A percentile compares a stretch with the other conserved stretches of the same genome.
Evolutionary conservation across 1,140 invertebrate genomes (phyloP).

Genomic region (Bactericera cockerelli): DNA sequence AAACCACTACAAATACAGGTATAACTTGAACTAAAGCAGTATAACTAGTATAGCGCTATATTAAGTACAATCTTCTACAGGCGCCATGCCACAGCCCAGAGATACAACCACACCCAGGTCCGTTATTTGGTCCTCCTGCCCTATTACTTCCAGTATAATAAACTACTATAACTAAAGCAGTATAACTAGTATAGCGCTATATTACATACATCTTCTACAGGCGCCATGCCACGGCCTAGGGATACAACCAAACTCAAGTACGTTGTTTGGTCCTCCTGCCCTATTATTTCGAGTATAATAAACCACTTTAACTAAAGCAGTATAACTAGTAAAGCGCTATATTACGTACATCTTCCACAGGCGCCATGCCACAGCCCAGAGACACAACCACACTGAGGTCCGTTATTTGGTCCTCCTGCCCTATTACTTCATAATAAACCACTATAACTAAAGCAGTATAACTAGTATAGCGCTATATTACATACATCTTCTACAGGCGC

Average conservation of each 20-base stretch:
- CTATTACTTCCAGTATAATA: constrained; percentile 41
- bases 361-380: constrained; percentile 53
- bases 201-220: constrained; percentile 42
- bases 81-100: constrained; percentile 53
- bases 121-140: constrained; percentile 35
- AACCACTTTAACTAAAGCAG: too few species aligned
- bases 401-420: constrained; percentile 35
- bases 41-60: too few species aligned
- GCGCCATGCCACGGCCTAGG: constrained; percentile 53
- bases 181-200: too few species aligned
- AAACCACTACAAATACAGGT: too few species aligned
- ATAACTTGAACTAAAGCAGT: too few species aligned
- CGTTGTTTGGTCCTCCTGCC: constrained; percentile 35
- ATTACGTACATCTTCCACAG: constrained; percentile 42
- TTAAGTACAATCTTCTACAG: constrained; percentile 40
- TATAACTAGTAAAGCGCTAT: too few species aligned
- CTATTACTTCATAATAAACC: too few species aligned
- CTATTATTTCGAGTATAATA: constrained; percentile 41
- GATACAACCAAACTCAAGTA: constrained; percentile 45
- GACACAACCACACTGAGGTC: constrained; percentile 45
- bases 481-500: constrained; percentile 46
- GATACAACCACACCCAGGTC: constrained; percentile 45
- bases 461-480: too few species aligned
- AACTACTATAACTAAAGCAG: too few species aligned
- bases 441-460: too few species aligned